Evolutionary conservation across 2,888 invertebrate species (phyloP), one percentile per base, ranked within the genome.

Genomic region (Brachyptera risi): DNA sequence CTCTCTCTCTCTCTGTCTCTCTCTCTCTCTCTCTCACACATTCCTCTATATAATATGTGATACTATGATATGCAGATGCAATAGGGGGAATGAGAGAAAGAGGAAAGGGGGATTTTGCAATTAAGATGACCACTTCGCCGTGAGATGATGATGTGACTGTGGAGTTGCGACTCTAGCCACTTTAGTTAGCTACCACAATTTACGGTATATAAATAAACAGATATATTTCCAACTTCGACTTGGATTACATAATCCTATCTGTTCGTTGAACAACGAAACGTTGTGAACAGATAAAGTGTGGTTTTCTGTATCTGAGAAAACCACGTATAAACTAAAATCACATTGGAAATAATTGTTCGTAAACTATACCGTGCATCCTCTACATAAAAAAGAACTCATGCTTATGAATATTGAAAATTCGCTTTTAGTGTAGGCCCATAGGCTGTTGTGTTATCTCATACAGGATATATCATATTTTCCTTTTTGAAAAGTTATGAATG

Each of bases 121-220:
- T 64, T 64, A 64, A 64, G 64, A 64, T 64, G 64, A 64, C 64
- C 64, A 62, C 59, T 62, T 64, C 64, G 44, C 58, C 60, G 64
- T 64, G 64, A 64, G 64, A 62, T 64, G 64, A 64, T 56, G 37
- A 35, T 35, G 37, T 54, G 37, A 54, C 37, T 51, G 27, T 27
- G 50, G 50, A n/a, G 3, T 11, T 9, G 23, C 13, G 35, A 44
- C 19, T 3, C 19, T 19, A 5, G 23, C 51, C 54, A 17, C 35
- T 15, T 31, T 21, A 4, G 37, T 15, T 3, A 21, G 17, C 24
- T 17, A 15, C 3, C 19, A 19, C 44, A 21, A 44, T 44, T 44
- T 44, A 44, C 40, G 17, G n/a, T n/a, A n/a, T n/a, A n/a, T n/a
- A 38, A 38, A 38, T 38, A 38, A 38, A 38, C 17, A 38, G 40